Base-by-base conservation (phyloP, 2,113 vertebrate genomes). In the Petaurus breviceps region DNA sequence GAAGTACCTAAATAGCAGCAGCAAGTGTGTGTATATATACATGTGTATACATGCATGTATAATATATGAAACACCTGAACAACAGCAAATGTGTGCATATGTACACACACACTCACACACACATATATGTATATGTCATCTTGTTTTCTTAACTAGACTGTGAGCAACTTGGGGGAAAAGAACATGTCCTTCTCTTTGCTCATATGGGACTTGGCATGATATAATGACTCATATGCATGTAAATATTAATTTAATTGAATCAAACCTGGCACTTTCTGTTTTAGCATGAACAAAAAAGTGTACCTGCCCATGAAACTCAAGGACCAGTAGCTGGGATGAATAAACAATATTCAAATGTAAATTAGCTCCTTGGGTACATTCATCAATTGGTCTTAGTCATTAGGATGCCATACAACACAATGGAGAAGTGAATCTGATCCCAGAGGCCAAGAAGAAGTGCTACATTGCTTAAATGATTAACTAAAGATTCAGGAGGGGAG, bases 1-100 rank as follows among this genome's bases (percentile, higher is more conserved):
- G 53, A 54, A 54, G 24, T 24, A 54, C 23, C 53, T 54, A 77
- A 77, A 89, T 4, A 49, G 55, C 22, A 28, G 4, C n/a, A 94
- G 93, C n/a, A 12, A 61, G 91, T 0, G 0, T 46, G 0, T 77
- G 14, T 84, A 52, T 94, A 52, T 68, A 22, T 47, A 31, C 0
- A 22, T 19, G 12, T 24, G 0, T 24, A 9, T 16, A 0, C 31
- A 3, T 1, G 11, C 91, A 7, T 22, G 8, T 47, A 53, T 53
- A 49, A 49, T 49, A 49, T 49, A 49, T 49, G 52, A 54, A 61
- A 61, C 57, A 61, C 10, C 57, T 31, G 53, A 89, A 77, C 28
- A 25, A 5, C 26, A 37, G 46, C 12, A 61, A 61, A 61, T 77
- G 19, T n/a, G 14, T n/a, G 28, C 31, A 3, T 28, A 8, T 28